Evolutionary conservation across 2,113 vertebrate species (phyloP).

Genomic region (Halichoeres trimaculatus): DNA sequence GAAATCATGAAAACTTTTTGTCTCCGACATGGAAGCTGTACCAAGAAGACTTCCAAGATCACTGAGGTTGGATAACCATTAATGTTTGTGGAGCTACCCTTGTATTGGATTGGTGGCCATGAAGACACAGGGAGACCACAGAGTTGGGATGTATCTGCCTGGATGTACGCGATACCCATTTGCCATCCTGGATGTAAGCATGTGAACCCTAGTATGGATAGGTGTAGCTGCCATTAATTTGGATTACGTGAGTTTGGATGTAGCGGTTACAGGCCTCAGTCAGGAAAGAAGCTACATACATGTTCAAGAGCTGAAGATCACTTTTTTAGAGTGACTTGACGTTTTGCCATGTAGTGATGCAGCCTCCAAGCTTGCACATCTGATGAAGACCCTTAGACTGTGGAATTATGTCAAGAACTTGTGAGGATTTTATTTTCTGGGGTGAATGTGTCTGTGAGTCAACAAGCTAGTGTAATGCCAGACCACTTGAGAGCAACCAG

Average conservation of each 20-base stretch:
- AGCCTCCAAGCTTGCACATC: slow-evolving; percentile 2
- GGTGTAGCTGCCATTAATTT: slow-evolving; percentile 63
- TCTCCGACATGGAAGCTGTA: slow-evolving; percentile 48
- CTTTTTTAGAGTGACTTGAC: slow-evolving; percentile 42
- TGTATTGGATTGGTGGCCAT: slow-evolving; percentile 54
- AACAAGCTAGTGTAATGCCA: slow-evolving; percentile 18
- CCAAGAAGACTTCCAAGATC: slow-evolving; percentile 61
- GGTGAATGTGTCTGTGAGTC: slow-evolving; percentile 25
- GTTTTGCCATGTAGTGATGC: slow-evolving; percentile 22
- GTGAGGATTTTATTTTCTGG: slow-evolving; percentile 57
- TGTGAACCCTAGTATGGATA: slow-evolving; percentile 59
- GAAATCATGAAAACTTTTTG: slow-evolving; percentile 5
- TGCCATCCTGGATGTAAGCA: slow-evolving; percentile 75
- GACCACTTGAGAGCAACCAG: slow-evolving; percentile 40
- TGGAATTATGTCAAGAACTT: slow-evolving; percentile 60
- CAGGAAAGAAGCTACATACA: slow-evolving; percentile 50
- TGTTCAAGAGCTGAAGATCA: slow-evolving; percentile 39
- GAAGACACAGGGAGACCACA: slow-evolving; percentile 71
- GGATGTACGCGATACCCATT: slow-evolving; percentile 61
- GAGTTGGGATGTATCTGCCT: slow-evolving; percentile 61
- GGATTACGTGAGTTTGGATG: slow-evolving; percentile 82
- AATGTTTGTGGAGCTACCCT: slow-evolving; percentile 64
- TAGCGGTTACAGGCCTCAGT: slow-evolving; percentile 62
- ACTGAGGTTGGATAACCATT: slow-evolving; percentile 34
- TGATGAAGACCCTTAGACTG: slow-evolving; percentile 43